Evolutionary conservation across 1,140 invertebrate species (phyloP), one percentile per base, ranked within the genome.

Genomic region (Zaprionus ornatus): DNA sequence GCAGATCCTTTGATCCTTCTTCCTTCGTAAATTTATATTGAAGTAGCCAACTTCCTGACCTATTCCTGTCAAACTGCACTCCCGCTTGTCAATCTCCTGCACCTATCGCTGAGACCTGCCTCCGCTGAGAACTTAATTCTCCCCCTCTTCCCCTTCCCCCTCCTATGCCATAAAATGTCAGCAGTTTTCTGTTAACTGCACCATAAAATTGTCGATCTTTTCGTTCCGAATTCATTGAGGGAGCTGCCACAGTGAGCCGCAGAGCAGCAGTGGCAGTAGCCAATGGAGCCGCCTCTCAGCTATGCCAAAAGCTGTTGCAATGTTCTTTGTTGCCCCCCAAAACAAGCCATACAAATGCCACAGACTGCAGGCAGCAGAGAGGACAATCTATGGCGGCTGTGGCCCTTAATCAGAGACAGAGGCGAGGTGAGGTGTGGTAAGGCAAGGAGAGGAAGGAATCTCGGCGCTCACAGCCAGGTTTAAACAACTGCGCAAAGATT

Each of bases 401-500:
- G 79, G 85, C 85, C 85, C 85, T 90, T 90, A 90, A 90, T 90
- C 85, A 90, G 85, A 79, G 79, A 60, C 81, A 61, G 29, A 42
- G 45, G 45, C 45, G n/a, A 48, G 42, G 37, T 0, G 7, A 10
- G 40, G 40, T 17, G n/a, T 3, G 29, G 29, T 0, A 12, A 13
- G 40, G 45, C 19, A 10, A 12, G 45, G 45, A 3, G 45, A 21
- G 45, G 15, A 40, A 15, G 65, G 83, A 84, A 76, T 76, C 74
- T 76, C 75, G 45, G 60, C 63, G 25, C 32, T 60, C 19, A 21
- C 45, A 32, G 56, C 63, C 35, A 12, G 32, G 79, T 79, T 80
- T 80, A 77, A 88, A 84, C 84, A 84, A 88, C 85, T 90, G 85
- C 75, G 85, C n/a, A 85, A 90, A 90, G 85, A 90, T 90, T 90